Base-by-base conservation (phyloP, 2,113 vertebrate species). In the Petrocephalus microphthalmus region DNA sequence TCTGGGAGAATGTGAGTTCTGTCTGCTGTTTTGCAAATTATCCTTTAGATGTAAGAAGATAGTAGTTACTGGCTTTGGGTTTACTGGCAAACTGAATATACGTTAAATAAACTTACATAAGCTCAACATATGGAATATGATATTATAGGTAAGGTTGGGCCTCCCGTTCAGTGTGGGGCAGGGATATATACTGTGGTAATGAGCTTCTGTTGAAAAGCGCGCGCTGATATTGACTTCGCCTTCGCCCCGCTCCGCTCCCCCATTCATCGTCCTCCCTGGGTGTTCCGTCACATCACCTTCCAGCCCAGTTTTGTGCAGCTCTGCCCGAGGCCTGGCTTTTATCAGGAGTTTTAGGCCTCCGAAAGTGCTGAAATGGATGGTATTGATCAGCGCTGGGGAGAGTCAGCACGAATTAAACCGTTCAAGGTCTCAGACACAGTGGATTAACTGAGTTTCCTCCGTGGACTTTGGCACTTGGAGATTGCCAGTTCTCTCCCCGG, bases 391-490 rank as follows among this genome's bases (percentile, higher is more conserved):
- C 89, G 45, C 92, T 60, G 67, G 90, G 90, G 91, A 88, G 89
- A 91, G 90, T 94, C 93, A 93, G 90, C 91, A 92, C 92, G 92
- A 94, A 93, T 94, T 94, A 93, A 94, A 94, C 91, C 92, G 90
- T 90, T 93, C 92, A 94, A 93, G 92, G 94, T 94, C 92, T 94
- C 92, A 91, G 91, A 91, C 90, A 91, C 92, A 92, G 90, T 90
- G 91, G 93, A 94, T 93, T 93, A 94, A 91, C 92, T 89, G 91
- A 93, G 93, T 94, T 91, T 94, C 92, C 93, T 90, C 91, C 90
- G 90, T 89, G 87, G 87, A 71, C 90, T 91, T 90, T 88, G 90
- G 91, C 89, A 89, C 83, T 93, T 92, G 90, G 89, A 91, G 87
- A 89, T 89, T 19, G 5, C 53, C 67, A 83, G 93, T 91, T 85